Base-by-base conservation (phyloP, 2,888 invertebrate genomes). In the Hylaea fasciaria region DNA sequence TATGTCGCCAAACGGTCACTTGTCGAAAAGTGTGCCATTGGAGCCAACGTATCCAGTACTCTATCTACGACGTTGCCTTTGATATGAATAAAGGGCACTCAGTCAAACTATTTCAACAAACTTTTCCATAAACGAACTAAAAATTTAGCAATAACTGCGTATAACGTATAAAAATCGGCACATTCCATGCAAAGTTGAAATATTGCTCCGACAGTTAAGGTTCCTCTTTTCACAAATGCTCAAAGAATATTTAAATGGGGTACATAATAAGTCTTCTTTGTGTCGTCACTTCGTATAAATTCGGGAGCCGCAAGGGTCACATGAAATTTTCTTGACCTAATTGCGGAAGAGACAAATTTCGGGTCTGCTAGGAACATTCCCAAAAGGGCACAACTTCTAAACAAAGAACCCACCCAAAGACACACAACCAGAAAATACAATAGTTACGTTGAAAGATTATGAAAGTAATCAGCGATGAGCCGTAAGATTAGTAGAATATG, bases 301-400 rank as follows among this genome's bases (percentile, higher is more conserved):
- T 59, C 57, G 28, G 40, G 41, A 48, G 40, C 16, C 51, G 29
- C 45, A 41, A 54, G 51, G 62, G 51, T 52, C 63, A 69, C 63
- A 57, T 58, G 52, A 63, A 65, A 64, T 64, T 52, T 39, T 56
- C 61, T 53, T 63, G 66, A 62, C 66, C 68, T 63, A 66, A 66
- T 66, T 65, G 63, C 49, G 57, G 47, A 12, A 13, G 47, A 65
- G 64, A 65, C 52, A 58, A 66, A 68, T 64, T 56, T 59, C 40
- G 56, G 58, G 60, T 43, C 28, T 55, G 53, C 43, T 51, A 63
- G 56, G 51, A 66, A 65, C 57, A 64, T 58, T 62, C 45, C 13
- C 46, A 51, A 47, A 46, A 29, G 35, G 39, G 61, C 16, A 57
- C 52, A 57, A 60, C 62, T 62, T 53, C 52, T 40, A 57, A 62